Conservation (phyloP, 2,888 invertebrate species). For the Gisinianus flammeolus region DNA sequence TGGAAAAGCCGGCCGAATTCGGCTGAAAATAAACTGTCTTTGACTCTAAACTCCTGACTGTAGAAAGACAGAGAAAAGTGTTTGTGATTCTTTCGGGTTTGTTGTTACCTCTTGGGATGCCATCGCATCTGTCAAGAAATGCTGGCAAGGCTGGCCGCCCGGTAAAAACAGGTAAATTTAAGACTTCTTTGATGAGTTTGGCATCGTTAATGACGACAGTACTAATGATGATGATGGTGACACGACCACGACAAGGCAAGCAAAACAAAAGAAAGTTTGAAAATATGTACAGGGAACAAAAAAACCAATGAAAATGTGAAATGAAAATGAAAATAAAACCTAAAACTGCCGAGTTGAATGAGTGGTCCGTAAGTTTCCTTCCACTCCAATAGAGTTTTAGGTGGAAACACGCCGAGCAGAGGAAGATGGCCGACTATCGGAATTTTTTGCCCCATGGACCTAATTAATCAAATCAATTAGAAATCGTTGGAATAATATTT, state of each 20-base stretch:
- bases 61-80: background rate
- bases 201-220: slow-evolving; percentile 9
- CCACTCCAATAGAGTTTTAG: background rate
- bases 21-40: too few relatives aligned
- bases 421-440: background rate
- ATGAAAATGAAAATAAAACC: too few relatives aligned
- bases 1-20: too few relatives aligned
- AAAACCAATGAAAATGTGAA: too few relatives aligned
- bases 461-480: too few relatives aligned
- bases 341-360: slow-evolving; percentile 5
- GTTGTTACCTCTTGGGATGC: background rate
- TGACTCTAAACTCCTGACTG: background rate
- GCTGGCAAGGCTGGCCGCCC: background rate
- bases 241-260: too few relatives aligned
- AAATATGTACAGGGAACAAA: too few relatives aligned
- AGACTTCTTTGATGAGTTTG: slow-evolving; percentile 25
- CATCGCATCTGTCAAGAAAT: background rate
- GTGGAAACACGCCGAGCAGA: background rate
- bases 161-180: background rate
- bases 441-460: too few relatives aligned
- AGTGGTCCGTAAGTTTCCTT: background rate
- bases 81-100: background rate
- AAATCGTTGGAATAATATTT: too few relatives aligned
- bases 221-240: background rate
- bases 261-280: too few relatives aligned